phyloP scores from a whole-genome alignment of 2,888 invertebrate species.

The Steromphala cineraria region DNA sequence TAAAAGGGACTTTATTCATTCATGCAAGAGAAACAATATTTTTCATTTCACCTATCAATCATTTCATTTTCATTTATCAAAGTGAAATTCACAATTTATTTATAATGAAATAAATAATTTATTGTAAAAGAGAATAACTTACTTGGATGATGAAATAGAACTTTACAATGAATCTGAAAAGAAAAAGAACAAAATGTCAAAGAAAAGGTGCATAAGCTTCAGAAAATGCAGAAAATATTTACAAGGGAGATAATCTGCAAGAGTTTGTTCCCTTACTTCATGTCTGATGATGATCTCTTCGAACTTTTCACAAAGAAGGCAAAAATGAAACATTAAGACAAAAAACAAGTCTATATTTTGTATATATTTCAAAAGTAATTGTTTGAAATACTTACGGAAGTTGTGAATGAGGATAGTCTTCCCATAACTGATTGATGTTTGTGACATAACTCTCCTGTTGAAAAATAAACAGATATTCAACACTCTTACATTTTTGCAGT shows the following conservation, averaged over 20 bases:
- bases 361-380: not conserved
- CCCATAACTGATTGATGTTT: constrained; percentile 82
- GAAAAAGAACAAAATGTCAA: constrained; percentile 24
- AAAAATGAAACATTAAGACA: not conserved
- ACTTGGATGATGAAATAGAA: constrained; percentile 94
- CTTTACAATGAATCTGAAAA: constrained; percentile 86
- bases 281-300: not conserved
- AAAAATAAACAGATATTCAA: constrained; percentile 27
- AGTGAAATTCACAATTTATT: too few species aligned
- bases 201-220: not conserved
- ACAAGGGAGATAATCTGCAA: too few species aligned
- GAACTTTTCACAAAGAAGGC: not conserved
- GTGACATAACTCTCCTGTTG: constrained; percentile 78
- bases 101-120: not conserved
- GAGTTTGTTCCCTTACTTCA: not conserved
- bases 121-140: constrained; percentile 10
- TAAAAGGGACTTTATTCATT: too few species aligned
- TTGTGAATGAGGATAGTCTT: constrained; percentile 85
- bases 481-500: not conserved
- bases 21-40: too few species aligned
- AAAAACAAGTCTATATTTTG: not conserved
- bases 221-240: not conserved
- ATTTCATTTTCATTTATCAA: not conserved
- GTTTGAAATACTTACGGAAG: constrained; percentile 39
- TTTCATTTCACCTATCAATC: not conserved